These are phyloP conservation scores for Sinhomidia bicolor DNA, from an alignment of 2,888 invertebrate genomes.

Conservation along the genomic window DNA sequence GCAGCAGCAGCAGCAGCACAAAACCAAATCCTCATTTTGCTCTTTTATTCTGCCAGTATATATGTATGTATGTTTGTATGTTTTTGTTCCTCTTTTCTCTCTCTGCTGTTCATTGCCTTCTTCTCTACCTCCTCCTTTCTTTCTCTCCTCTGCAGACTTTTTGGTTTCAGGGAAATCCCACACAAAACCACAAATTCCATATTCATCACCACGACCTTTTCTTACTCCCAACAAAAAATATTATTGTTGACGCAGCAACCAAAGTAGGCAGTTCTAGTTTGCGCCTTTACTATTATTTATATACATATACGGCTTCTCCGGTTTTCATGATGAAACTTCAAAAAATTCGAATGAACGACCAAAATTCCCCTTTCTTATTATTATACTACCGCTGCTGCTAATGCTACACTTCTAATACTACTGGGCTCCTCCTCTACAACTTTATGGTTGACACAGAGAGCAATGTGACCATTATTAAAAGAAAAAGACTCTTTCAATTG, in stretches of 20 bases:
- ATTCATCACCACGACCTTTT: constrained; percentile 69
- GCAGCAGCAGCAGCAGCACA: no score
- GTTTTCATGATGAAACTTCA: constrained; percentile 24
- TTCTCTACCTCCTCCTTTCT: constrained; percentile 10
- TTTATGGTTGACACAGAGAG: background rate
- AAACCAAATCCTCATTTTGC: constrained; percentile 57
- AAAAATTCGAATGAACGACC: background rate
- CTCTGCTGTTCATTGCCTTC: no score
- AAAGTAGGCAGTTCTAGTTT: background rate
- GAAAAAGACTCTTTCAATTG: background rate
- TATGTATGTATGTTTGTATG: background rate
- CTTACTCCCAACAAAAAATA: constrained; percentile 12
- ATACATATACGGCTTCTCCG: background rate
- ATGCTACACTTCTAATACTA: background rate
- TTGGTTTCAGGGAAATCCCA: constrained; percentile 48
- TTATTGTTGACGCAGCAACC: constrained; percentile 39
- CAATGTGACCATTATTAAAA: background rate
- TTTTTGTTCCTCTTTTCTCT: background rate
- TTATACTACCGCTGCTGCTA: no score
- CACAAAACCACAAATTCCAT: constrained; percentile 70
- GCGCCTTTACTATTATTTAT: background rate
- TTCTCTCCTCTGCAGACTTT: constrained; percentile 15
- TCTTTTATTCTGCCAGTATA: background rate
- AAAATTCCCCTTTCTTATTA: constrained; percentile 17
- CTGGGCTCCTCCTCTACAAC: background rate